Conservation (phyloP, 2,888 invertebrate species). For the Ormyrus nitidulus region DNA sequence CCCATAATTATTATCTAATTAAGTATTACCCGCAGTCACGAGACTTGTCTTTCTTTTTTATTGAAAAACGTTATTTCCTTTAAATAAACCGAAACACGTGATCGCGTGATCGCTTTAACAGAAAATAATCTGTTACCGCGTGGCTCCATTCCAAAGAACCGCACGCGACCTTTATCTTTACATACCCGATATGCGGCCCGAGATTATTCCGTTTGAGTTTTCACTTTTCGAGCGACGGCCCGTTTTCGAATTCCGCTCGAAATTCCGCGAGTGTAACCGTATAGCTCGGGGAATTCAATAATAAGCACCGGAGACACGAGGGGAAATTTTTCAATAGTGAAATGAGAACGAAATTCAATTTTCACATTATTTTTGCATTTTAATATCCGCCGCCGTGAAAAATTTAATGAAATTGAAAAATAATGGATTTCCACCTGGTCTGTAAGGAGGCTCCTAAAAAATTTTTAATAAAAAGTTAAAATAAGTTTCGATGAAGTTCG, state of each 20-base stretch:
- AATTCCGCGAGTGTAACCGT: background rate
- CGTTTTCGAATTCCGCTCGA: slow-evolving; percentile 4
- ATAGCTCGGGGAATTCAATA: slow-evolving; percentile 4
- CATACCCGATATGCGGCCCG: background rate
- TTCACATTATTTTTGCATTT: background rate
- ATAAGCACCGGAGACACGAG: background rate
- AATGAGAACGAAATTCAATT: background rate
- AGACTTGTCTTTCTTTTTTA: too few relatives aligned
- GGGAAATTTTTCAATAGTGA: background rate
- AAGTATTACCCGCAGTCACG: too few relatives aligned
- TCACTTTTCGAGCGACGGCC: slow-evolving; percentile 12
- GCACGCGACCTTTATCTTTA: background rate
- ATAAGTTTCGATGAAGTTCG: too few relatives aligned
- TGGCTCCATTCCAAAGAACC: background rate
- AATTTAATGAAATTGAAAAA: background rate
- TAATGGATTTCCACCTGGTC: background rate
- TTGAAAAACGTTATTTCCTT: background rate
- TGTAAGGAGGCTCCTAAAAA: background rate
- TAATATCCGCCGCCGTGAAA: background rate
- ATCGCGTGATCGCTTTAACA: slow-evolving; percentile 40
- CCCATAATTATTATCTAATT: too few relatives aligned
- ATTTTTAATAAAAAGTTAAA: too few relatives aligned
- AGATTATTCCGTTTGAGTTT: slow-evolving; percentile 38
- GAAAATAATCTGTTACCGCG: slow-evolving; percentile 12
- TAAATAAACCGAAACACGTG: slow-evolving; percentile 33